These are phyloP conservation scores for Nothoprocta perdicaria DNA, from an alignment of 2,113 vertebrate genomes.

Conservation along the genomic window DNA sequence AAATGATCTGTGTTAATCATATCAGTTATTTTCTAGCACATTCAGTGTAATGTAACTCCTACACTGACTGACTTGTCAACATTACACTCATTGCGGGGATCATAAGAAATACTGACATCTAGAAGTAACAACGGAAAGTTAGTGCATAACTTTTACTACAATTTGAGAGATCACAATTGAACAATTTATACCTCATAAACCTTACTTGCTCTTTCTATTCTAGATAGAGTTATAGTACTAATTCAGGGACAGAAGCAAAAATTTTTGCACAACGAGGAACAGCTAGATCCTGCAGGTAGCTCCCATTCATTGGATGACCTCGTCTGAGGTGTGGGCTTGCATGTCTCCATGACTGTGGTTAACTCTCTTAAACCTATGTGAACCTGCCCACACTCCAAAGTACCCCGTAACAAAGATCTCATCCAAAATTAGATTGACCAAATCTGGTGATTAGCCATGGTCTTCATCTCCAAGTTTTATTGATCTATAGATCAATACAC, in stretches of 20 bases:
- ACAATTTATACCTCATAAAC: not conserved
- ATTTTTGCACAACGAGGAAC: not conserved
- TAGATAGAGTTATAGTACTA: not conserved
- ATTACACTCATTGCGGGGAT: not conserved
- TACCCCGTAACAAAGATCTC: not conserved
- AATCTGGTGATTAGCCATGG: not conserved
- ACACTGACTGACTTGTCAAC: not conserved
- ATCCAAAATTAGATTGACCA: conserved; percentile 61
- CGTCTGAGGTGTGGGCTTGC: not conserved
- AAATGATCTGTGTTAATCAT: not conserved
- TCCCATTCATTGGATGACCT: not conserved
- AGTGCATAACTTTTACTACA: not conserved
- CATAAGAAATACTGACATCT: not conserved
- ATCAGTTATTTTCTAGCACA: not conserved
- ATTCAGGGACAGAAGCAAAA: fast-evolving
- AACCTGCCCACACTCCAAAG: not conserved
- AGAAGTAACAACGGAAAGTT: not conserved
- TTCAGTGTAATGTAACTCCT: not conserved
- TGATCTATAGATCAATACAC: not conserved
- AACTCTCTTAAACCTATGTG: not conserved
- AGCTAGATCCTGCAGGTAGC: not conserved
- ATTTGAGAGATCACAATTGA: not conserved
- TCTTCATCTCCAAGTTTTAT: not conserved
- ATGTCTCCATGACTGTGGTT: not conserved
- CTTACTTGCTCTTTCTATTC: not conserved